Evolutionary conservation across 2,888 invertebrate genomes (phyloP), one percentile per base, ranked within the genome.

Genomic region (Eristalinus sepulchralis): DNA sequence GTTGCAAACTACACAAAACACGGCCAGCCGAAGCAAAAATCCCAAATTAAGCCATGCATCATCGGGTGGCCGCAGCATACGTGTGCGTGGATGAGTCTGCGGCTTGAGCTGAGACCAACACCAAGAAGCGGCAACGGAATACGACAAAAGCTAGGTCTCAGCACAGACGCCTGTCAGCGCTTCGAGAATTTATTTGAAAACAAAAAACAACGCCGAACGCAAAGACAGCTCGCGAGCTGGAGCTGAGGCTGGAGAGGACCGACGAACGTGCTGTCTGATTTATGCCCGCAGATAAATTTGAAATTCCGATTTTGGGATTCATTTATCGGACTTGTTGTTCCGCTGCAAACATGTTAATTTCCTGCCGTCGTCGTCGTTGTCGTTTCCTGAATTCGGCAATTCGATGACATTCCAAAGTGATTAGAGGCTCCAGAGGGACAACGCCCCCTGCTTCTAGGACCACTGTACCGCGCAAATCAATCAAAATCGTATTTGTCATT

Each of bases 251-350:
- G 39, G 63, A 70, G 68, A 34, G 31, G 31, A 70, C 57, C 64
- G 36, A 77, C n/a, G 13, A 59, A 39, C 36, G 72, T 64, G 71
- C 22, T 60, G 62, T n/a, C 85, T 82, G 81, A 82, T 83, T 83
- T 86, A 86, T 86, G 78, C 75, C 83, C 83, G 83, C 78, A 75
- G 73, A 83, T 86, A 86, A 82, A 86, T 86, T 86, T 86, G 86
- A 83, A 86, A 86, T 86, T 86, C 83, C 83, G 75, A 86, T 86
- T 86, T 80, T 77, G 22, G 63, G 77, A 82, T 78, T 86, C 77
- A 70, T 86, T 81, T 82, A 73, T 79, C 71, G 78, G 77, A 73
- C 47, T 85, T 67, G 62, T 75, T 75, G 70, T 78, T 66, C 33
- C 55, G 60, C 27, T 67, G 78, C 62, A 53, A 83, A 86, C 83